Percentiles rank a stretch among this genome's conserved stretches.
These are phyloP conservation scores for Pomatorhinus ruficollis DNA, from an alignment of 2,113 vertebrate genomes.

Conservation along the genomic window DNA sequence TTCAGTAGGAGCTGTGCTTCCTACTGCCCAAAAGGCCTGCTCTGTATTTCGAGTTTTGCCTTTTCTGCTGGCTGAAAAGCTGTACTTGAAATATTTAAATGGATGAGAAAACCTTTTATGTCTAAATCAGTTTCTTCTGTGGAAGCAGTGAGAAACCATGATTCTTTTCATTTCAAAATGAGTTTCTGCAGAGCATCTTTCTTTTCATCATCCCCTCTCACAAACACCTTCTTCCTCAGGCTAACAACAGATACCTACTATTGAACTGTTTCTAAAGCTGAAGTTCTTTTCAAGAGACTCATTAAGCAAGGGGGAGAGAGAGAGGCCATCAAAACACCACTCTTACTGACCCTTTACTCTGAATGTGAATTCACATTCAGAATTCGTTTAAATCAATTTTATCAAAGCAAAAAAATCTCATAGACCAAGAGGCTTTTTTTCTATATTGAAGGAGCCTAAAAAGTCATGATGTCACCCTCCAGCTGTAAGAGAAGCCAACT, in stretches of 20 bases:
- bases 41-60: not conserved
- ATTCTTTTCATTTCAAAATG: not conserved
- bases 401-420: not conserved
- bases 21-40: not conserved
- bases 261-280: not conserved
- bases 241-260: not conserved
- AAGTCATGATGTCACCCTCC: not conserved
- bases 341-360: not conserved
- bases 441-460: not conserved
- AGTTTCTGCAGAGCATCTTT: not conserved
- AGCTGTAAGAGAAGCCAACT: not conserved
- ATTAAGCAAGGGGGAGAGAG: not conserved
- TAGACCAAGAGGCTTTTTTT: not conserved
- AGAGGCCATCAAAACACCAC: not conserved
- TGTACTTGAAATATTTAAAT: not conserved
- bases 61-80: not conserved
- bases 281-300: not conserved
- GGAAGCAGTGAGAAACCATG: not conserved
- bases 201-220: not conserved
- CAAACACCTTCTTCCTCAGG: not conserved
- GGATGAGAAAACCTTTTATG: not conserved
- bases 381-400: not conserved
- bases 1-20: not conserved
- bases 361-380: not conserved
- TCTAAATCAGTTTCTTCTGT: not conserved